A percentile compares a stretch with the other conserved stretches of the same genome.
Evolutionary conservation across 35 echinoderm and acorn worm genomes (phyloP).

Genomic region (Lytechinus variegatus): DNA sequence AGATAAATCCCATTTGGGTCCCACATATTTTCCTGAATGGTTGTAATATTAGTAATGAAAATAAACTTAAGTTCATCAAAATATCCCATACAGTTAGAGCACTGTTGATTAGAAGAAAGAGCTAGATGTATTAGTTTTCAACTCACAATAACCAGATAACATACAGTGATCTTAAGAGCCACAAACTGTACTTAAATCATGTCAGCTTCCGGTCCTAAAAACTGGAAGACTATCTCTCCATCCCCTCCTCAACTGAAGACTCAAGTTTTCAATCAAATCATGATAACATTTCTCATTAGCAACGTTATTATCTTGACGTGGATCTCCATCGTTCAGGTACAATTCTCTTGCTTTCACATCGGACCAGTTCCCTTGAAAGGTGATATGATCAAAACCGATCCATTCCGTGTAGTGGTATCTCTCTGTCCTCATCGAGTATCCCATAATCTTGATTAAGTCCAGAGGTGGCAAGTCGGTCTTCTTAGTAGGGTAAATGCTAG

Average conservation of each 20-base stretch:
- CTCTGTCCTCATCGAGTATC: slow-evolving; percentile 67
- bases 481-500: slow-evolving; percentile 62
- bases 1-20: too few relatives aligned
- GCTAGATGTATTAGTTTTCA: too few relatives aligned
- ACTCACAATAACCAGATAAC: too few relatives aligned
- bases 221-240: slow-evolving; percentile 80
- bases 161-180: too few relatives aligned
- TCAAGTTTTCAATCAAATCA: slow-evolving; percentile 57
- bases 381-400: slow-evolving; percentile 83
- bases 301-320: slow-evolving; percentile 83
- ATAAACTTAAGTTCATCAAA: too few relatives aligned
- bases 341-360: slow-evolving; percentile 88
- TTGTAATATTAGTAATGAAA: too few relatives aligned
- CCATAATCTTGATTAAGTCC: slow-evolving; percentile 87
- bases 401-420: slow-evolving; percentile 90
- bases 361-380: slow-evolving; percentile 70
- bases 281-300: slow-evolving; percentile 53
- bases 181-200: background rate
- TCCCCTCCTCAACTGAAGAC: slow-evolving; percentile 55
- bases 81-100: too few relatives aligned
- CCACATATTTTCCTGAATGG: too few relatives aligned
- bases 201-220: background rate
- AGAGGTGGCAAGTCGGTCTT: slow-evolving; percentile 68
- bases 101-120: too few relatives aligned
- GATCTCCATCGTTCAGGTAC: slow-evolving; percentile 72